These are phyloP conservation scores for Calcarius lapponicus DNA, from an alignment of 2,797 vertebrate genomes.

Conservation along the genomic window DNA sequence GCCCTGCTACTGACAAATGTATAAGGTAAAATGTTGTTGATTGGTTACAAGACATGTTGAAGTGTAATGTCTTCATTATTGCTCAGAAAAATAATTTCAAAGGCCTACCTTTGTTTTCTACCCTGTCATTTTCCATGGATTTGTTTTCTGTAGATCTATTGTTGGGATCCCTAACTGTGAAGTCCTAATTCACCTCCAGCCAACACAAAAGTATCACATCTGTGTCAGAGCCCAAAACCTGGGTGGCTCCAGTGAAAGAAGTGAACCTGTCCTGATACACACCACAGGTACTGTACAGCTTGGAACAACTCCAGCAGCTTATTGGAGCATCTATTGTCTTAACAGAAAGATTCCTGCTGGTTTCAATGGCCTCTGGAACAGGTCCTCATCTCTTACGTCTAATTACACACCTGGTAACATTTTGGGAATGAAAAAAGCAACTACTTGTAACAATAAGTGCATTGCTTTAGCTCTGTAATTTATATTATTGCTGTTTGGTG, in stretches of 20 bases:
- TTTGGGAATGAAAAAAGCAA: not conserved
- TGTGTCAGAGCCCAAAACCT: constrained; percentile 87
- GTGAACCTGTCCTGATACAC: constrained; percentile 76
- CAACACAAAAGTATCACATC: constrained; percentile 78
- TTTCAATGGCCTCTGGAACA: constrained; percentile 4
- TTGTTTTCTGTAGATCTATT: constrained; percentile 80
- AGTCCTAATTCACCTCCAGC: constrained; percentile 88
- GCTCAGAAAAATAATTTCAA: not conserved
- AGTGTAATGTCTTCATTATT: not conserved
- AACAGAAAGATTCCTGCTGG: not conserved
- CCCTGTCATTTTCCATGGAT: not conserved
- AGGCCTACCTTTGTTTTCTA: not conserved
- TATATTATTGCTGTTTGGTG: not conserved
- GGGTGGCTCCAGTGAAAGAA: constrained; percentile 86
- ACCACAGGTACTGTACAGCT: constrained; percentile 82
- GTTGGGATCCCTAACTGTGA: constrained; percentile 92
- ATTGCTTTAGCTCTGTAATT: constrained; percentile 1
- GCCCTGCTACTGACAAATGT: not conserved
- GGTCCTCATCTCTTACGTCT: not conserved
- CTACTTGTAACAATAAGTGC: not conserved
- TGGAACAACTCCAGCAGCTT: not conserved
- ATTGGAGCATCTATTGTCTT: not conserved
- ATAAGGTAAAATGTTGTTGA: not conserved
- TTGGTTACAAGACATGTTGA: not conserved
- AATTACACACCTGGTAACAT: constrained; percentile 9